Percentiles rank a stretch among this genome's conserved stretches.
Conservation (phyloP, 2,888 invertebrate species). For the Melipona beecheii region DNA sequence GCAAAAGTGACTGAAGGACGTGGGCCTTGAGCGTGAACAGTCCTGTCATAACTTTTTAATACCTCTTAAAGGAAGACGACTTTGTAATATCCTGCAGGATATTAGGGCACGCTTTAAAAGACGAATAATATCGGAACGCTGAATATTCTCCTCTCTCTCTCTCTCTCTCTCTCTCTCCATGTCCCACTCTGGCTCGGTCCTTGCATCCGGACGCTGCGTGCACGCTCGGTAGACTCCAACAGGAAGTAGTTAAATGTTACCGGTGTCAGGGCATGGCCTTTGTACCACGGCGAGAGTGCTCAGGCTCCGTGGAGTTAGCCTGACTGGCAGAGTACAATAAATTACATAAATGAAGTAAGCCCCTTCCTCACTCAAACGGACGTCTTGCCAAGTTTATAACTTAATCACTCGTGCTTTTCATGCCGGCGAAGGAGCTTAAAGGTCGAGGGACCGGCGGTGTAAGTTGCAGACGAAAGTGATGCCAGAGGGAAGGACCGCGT, state of each 20-base stretch:
- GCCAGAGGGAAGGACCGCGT: slow-evolving; percentile 12
- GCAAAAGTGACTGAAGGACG: slow-evolving; percentile 39
- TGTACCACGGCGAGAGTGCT: slow-evolving; percentile 62
- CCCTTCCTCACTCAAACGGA: slow-evolving; percentile 73
- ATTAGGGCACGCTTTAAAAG: slow-evolving; percentile 56
- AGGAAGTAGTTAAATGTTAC: slow-evolving; percentile 78
- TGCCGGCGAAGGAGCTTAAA: slow-evolving; percentile 57
- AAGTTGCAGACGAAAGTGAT: slow-evolving; percentile 36
- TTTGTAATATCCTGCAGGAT: slow-evolving; percentile 50
- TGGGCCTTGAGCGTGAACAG: slow-evolving; percentile 29
- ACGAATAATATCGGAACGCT: slow-evolving; percentile 57
- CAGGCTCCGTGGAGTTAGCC: slow-evolving; percentile 66
- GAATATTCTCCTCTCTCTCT: slow-evolving; percentile 23
- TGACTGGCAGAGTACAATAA: slow-evolving; percentile 77
- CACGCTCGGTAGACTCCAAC: slow-evolving; percentile 68
- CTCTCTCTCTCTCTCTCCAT: too few species aligned
- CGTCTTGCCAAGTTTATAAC: slow-evolving; percentile 80
- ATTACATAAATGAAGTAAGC: slow-evolving; percentile 81
- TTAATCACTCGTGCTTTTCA: slow-evolving; percentile 75
- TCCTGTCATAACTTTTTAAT: slow-evolving; percentile 53
- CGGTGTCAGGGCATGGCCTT: slow-evolving; percentile 72
- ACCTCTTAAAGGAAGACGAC: slow-evolving; percentile 46
- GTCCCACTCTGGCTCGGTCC: slow-evolving; percentile 9
- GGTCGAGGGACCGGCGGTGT: slow-evolving; percentile 29
- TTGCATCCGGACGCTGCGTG: slow-evolving; percentile 39